Evolutionary conservation across 2,113 vertebrate species (phyloP).

Genomic region (Pedionomus torquatus): DNA sequence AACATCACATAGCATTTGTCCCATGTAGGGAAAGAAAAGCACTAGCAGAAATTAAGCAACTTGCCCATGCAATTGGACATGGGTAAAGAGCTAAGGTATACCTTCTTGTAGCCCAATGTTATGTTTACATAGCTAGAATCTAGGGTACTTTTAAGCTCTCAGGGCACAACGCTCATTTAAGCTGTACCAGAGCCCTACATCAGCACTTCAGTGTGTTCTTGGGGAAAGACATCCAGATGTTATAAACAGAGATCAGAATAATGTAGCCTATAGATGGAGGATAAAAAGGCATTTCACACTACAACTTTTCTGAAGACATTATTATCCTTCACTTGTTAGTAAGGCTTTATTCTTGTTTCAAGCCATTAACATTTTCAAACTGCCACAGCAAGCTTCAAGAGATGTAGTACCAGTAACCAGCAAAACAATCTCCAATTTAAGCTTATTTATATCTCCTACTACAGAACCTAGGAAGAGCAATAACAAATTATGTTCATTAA

Average conservation of each 20-base stretch:
- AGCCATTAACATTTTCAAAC: not conserved
- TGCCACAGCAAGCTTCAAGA: not conserved
- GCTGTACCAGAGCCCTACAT: not conserved
- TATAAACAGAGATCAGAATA: not conserved
- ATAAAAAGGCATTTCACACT: not conserved
- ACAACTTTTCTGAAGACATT: not conserved
- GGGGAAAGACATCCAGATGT: not conserved
- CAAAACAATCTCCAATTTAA: not conserved
- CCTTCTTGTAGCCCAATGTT: not conserved
- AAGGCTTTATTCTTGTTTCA: not conserved
- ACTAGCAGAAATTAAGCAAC: not conserved
- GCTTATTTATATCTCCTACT: not conserved
- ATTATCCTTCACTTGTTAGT: not conserved
- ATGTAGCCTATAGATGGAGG: not conserved
- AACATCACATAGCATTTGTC: not conserved
- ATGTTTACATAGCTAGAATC: no score
- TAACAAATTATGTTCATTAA: not conserved
- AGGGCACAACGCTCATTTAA: not conserved
- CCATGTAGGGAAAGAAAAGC: not conserved
- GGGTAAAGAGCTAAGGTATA: not conserved
- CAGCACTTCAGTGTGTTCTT: not conserved
- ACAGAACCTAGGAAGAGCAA: not conserved
- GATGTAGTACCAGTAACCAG: not conserved
- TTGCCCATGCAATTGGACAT: not conserved
- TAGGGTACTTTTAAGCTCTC: not conserved